Evolutionary conservation across 2,113 vertebrate genomes (phyloP).

Genomic region (Helogale parvula): DNA sequence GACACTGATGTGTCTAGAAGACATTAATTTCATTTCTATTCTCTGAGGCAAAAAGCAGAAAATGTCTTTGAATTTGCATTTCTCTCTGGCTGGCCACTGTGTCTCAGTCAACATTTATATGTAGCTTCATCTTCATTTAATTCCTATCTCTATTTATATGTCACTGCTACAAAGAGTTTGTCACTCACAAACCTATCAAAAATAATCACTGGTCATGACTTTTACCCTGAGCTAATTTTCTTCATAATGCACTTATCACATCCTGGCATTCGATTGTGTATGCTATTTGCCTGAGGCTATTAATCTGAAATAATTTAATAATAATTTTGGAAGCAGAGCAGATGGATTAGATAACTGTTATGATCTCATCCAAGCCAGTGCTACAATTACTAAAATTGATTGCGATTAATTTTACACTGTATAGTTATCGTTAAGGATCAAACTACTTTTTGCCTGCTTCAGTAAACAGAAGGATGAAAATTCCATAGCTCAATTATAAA

Average conservation of each 20-base stretch:
- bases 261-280: background rate
- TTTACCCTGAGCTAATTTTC: background rate
- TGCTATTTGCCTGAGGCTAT: background rate
- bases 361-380: background rate
- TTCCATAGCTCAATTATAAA: background rate
- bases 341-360: background rate
- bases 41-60: background rate
- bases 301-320: slow-evolving; percentile 30
- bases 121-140: background rate
- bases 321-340: background rate
- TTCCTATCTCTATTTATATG: background rate
- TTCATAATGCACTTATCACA: background rate
- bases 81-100: background rate
- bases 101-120: background rate
- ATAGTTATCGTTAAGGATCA: background rate
- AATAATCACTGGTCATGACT: background rate
- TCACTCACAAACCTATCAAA: background rate
- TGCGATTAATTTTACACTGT: background rate
- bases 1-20: background rate
- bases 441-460: background rate
- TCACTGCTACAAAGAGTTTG: background rate
- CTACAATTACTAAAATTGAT: background rate
- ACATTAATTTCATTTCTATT: background rate
- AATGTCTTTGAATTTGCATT: background rate
- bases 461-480: background rate